These are phyloP conservation scores for Andrena trimmerana DNA, from an alignment of 2,888 invertebrate genomes.

Conservation along the genomic window DNA sequence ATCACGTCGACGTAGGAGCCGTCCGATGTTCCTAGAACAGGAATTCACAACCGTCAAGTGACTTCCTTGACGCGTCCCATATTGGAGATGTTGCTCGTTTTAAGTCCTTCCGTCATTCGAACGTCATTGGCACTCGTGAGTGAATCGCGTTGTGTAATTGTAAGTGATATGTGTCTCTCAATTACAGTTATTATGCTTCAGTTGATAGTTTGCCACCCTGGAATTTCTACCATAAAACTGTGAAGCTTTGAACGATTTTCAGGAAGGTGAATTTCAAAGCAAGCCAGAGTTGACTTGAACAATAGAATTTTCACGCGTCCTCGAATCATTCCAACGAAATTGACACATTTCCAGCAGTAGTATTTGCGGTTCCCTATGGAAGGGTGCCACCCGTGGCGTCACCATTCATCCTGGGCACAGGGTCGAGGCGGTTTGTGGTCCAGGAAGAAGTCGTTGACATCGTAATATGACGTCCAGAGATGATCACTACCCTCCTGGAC, in stretches of 20 bases:
- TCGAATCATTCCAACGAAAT: slow-evolving; percentile 64
- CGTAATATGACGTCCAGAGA: slow-evolving; percentile 71
- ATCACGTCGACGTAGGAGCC: not conserved
- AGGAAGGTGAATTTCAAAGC: not conserved
- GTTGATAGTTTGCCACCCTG: too few species aligned
- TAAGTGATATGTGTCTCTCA: too few species aligned
- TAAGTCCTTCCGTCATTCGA: not conserved
- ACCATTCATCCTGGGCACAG: slow-evolving; percentile 70
- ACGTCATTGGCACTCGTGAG: not conserved
- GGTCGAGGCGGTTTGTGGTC: slow-evolving; percentile 66
- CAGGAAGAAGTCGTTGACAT: slow-evolving; percentile 76
- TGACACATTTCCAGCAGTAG: slow-evolving; percentile 73
- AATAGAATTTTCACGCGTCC: not conserved
- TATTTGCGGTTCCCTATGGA: slow-evolving; percentile 52
- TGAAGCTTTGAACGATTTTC: not conserved
- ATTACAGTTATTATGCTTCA: too few species aligned
- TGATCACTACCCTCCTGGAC: slow-evolving; percentile 27
- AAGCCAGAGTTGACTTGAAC: not conserved
- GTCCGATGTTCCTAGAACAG: slow-evolving; percentile 31
- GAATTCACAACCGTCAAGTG: not conserved
- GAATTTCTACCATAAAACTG: not conserved
- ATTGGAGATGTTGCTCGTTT: not conserved
- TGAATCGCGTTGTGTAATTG: not conserved
- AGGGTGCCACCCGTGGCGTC: slow-evolving; percentile 72
- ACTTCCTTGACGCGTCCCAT: slow-evolving; percentile 21